Base-by-base conservation (phyloP, 2,113 vertebrate species). In the Naja naja region DNA sequence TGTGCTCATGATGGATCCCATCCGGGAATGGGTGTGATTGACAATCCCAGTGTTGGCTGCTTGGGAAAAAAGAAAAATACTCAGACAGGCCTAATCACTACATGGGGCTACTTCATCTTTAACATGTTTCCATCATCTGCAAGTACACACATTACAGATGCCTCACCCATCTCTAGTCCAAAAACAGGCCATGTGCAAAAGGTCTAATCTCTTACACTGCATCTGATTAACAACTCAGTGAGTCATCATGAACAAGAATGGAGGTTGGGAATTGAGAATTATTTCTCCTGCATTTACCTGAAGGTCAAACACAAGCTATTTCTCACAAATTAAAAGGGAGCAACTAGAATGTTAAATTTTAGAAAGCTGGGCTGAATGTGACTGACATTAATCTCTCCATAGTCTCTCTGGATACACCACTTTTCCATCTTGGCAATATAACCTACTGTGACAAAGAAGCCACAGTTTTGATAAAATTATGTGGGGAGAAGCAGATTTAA, bases 1-100 rank as follows among this genome's bases (percentile, higher is more conserved):
- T 86, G 99, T 99, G 98, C 99, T 99, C 99, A 99, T 99, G 97
- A 99, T 99, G 96, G 99, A 99, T 97, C 99, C 99, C 98, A 99
- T 99, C 98, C 99, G 98, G 96, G 99, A 99, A 98, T 99, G 99
- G 94, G 98, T 99, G 97, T 99, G 99, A 97, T 99, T 99, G 97
- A 99, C 99, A 95, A 99, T 99, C 95, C 99, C 98, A 5, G 98
- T 98, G 98, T 99, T 99, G 97, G 99, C 93, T 99, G 97, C 74
- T 93, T 94, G 93, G 95, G 96, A 52, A 95, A 87, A 94, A 92
- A 89, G 60, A 93, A 94, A 91, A 90, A 94, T 90, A 74, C 60
- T 58, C 85, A 89, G 87, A 85, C 47, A 90, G 14, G 47, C 74
- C 34, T 34, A 58, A 34, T 93, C 39, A 56, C 88, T 27, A 23